Base-by-base conservation (phyloP, 2,113 vertebrate species). In the Todiramphus chloris region DNA sequence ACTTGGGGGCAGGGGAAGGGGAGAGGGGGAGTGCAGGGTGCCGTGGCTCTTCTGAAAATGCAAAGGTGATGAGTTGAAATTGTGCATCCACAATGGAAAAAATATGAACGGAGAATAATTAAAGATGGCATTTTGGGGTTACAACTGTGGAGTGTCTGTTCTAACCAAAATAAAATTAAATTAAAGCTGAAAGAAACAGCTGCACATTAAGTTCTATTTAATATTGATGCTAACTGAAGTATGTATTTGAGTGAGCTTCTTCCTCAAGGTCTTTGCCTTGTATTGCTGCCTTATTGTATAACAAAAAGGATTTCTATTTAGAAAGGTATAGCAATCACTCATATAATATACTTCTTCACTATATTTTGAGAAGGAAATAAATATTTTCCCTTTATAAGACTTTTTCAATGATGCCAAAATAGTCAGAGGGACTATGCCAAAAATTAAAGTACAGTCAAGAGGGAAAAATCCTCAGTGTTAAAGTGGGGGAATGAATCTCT, bases 61-160 rank as follows among this genome's bases (percentile, higher is more conserved):
- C 60, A 64, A 96, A 94, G 82, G 75, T 96, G 79, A 56, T 39
- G 88, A 89, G 75, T 20, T 60, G 73, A 93, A 97, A 85, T 39
- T 89, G 48, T 64, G 56, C 60, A 84, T 92, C 77, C 78, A 89
- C 83, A 95, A 67, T 72, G 35, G 69, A 81, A 84, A 81, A 93
- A 80, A 73, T 87, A 88, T 37, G 56, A 92, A 55, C 0, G 10
- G 92, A 95, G 66, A 96, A 51, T 97, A 97, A 97, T 97, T 96
- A 94, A 96, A 96, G 92, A 70, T 97, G 96, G 95, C 96, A 97
- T 97, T 97, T 97, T 97, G 78, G 86, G 96, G 93, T 96, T 97
- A 96, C 90, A 96, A 69, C 87, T 66, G 83, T 60, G 74, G 64
- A 96, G 83, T 91, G 90, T 76, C 86, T 95, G 53, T 91, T 90